Evolutionary conservation across 2,888 invertebrate genomes (phyloP), one percentile per base, ranked within the genome.

Genomic region (Achlya flavicornis): DNA sequence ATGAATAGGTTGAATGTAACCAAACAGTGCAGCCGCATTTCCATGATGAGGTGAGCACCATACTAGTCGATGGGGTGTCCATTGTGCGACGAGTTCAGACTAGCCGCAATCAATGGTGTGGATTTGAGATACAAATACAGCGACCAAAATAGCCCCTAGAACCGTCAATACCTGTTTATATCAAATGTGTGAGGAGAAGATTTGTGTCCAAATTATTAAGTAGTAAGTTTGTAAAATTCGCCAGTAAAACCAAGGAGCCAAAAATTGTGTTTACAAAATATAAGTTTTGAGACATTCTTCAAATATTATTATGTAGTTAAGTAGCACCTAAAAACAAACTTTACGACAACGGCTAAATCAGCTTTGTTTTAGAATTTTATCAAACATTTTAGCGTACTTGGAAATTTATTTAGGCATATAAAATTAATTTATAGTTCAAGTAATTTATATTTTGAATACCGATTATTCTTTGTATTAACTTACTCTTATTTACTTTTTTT

Each of bases 21-120:
- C 67, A 73, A 61, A 65, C 61, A 63, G 67, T 70, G 65, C 70
- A 76, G 53, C 11, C 64, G 62, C 64, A 65, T 57, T 58, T 66
- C 66, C 64, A 69, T 76, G 68, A 66, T 62, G 65, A 62, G 63
- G 64, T 53, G 10, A 8, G 16, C 48, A 19, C 19, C 26, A 81
- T 84, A 83, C 80, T 79, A 75, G 69, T 73, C 72, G 78, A 83
- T 79, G 75, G 77, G 75, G 74, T 66, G 64, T 66, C 74, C 68
- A 78, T 83, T 81, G 78, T 80, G 66, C 66, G 71, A 71, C 71
- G 64, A 66, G 77, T 71, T 74, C 77, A 67, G 69, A 70, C 71
- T 77, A 76, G 75, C 79, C 81, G 80, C 79, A 83, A 84, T 84
- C 84, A 85, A 86, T 83, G 77, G 70, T 68, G 65, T 70, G 73